Evolutionary conservation across 2,888 invertebrate genomes (phyloP).

Genomic region (Polydrusus pterygomalis): DNA sequence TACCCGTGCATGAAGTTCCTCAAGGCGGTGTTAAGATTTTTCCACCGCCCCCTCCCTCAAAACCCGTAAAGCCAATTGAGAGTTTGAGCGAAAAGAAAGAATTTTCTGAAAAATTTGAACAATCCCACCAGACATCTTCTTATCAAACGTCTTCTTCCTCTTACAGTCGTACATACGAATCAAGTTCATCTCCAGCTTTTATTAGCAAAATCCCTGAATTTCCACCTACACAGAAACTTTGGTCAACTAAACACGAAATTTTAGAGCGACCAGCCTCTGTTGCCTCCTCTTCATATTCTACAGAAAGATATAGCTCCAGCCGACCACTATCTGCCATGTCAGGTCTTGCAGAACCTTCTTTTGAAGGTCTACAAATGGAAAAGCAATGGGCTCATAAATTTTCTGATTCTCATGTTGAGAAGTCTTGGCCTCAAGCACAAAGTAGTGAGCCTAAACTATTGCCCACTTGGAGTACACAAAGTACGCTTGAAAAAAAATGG

Average conservation of each 20-base stretch:
- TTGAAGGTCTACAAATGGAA: conserved; percentile 80
- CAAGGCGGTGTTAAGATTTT: conserved; percentile 59
- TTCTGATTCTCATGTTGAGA: conserved; percentile 71
- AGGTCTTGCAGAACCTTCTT: conserved; percentile 71
- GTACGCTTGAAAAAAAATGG: conserved; percentile 69
- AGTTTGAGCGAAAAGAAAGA: conserved; percentile 48
- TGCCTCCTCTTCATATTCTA: conserved; percentile 59
- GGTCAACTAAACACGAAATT: conserved; percentile 70
- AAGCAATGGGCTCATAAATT: conserved; percentile 79
- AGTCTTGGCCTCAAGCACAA: conserved; percentile 74
- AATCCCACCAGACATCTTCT: conserved; percentile 59
- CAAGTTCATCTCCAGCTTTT: conserved; percentile 61
- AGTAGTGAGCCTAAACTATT: conserved; percentile 63
- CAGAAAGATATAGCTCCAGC: conserved; percentile 57
- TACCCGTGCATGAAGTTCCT: conserved; percentile 65
- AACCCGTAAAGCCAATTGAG: conserved; percentile 4
- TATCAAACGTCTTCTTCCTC: conserved; percentile 61
- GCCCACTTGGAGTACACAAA: conserved; percentile 69
- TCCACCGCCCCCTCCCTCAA: conserved; percentile 36
- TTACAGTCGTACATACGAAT: conserved; percentile 59
- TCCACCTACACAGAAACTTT: conserved; percentile 76
- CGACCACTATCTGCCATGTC: conserved; percentile 63
- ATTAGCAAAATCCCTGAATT: conserved; percentile 70
- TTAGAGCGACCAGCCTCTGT: conserved; percentile 61
- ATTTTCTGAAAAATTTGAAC: conserved; percentile 62